Percentiles rank a stretch among this genome's conserved stretches.
Conservation (phyloP, 2,113 vertebrate species). For the Catharus minimus region DNA sequence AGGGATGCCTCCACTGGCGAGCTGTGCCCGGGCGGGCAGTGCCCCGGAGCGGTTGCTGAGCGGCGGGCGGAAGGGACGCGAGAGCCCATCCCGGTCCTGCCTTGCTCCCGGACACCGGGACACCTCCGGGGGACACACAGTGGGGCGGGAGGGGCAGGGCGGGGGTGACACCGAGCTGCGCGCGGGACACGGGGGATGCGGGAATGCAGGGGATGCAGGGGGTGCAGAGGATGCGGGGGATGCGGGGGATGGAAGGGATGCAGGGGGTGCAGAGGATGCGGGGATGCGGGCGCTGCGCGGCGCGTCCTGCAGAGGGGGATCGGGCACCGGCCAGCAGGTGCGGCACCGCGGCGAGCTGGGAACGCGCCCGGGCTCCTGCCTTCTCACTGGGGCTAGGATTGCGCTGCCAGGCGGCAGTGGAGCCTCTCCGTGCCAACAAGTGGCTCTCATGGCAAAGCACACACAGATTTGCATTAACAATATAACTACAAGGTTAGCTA, state of each 20-base stretch:
- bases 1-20: rapidly evolving
- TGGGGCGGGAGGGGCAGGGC: not conserved
- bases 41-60: not conserved
- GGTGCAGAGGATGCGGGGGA: too few species aligned
- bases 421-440: not conserved
- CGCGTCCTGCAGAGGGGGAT: constrained; percentile 46
- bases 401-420: not conserved
- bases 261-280: too few species aligned
- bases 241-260: too few species aligned
- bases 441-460: too few species aligned
- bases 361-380: not conserved
- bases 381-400: not conserved
- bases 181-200: too few species aligned
- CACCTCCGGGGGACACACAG: not conserved
- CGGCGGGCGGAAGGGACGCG: not conserved
- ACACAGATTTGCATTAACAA: too few species aligned
- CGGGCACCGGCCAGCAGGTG: not conserved
- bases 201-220: too few species aligned
- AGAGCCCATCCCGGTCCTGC: not conserved
- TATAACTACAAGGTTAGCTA: too few species aligned
- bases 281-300: not conserved
- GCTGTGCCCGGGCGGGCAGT: rapidly evolving
- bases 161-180: not conserved
- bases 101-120: not conserved
- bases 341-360: not conserved